These are phyloP conservation scores for Pollenia angustigena DNA, from an alignment of 2,888 invertebrate genomes.

Conservation along the genomic window DNA sequence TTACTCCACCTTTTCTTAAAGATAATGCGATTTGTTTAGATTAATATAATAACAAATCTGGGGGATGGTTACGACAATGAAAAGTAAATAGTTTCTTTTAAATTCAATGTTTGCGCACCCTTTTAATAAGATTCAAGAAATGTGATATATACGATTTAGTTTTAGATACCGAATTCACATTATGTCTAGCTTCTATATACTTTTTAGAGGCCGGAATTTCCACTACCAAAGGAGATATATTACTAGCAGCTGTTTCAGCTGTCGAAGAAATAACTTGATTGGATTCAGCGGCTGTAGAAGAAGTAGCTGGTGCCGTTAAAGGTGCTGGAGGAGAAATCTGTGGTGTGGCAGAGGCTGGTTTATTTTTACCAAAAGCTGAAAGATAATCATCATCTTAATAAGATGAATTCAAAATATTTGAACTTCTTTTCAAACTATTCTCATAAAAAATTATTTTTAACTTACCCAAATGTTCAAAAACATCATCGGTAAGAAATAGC, in stretches of 20 bases:
- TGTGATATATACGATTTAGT: slow-evolving; percentile 72
- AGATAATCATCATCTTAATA: slow-evolving; percentile 74
- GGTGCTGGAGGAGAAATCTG: neutral
- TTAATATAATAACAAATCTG: neutral
- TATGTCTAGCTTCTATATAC: slow-evolving; percentile 62
- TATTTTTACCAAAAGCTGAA: slow-evolving; percentile 66
- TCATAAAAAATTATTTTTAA: slow-evolving; percentile 13
- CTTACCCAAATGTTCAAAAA: slow-evolving; percentile 75
- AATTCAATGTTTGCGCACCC: slow-evolving; percentile 64
- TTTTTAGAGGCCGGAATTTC: slow-evolving; percentile 68
- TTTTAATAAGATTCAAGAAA: slow-evolving; percentile 70
- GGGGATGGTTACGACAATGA: neutral
- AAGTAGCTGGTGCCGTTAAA: neutral
- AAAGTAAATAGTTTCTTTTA: neutral
- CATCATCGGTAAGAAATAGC: slow-evolving; percentile 73
- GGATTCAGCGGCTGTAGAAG: slow-evolving; percentile 1
- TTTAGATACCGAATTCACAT: slow-evolving; percentile 35
- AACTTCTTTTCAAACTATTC: neutral
- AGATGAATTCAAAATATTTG: neutral
- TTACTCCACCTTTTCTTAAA: slow-evolving; percentile 29
- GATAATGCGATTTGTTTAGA: neutral
- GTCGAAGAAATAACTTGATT: neutral
- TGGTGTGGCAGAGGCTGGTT: neutral
- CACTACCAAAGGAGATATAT: slow-evolving; percentile 35
- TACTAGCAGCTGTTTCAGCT: neutral